Evolutionary conservation across 2,888 invertebrate genomes (phyloP), one percentile per base, ranked within the genome.

Genomic region (Charanyca ferruginea): DNA sequence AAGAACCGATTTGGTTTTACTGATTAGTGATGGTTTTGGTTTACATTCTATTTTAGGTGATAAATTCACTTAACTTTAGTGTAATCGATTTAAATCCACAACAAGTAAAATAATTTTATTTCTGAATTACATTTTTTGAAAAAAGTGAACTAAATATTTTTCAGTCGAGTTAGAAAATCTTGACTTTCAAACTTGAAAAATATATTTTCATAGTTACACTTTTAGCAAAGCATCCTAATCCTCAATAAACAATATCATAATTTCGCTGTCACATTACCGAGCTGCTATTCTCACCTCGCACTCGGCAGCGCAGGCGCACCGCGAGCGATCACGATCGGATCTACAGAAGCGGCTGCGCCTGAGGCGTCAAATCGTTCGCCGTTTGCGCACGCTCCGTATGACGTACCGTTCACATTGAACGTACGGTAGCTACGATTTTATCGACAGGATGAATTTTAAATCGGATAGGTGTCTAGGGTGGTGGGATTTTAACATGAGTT

Each of bases 331-430:
- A 91, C 91, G 91, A 90, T 81, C 77, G 69, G 75, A 80, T 83
- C 82, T 75, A 91, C 90, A 89, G 91, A 89, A 91, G 90, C 91
- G 85, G 82, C 74, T 73, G 75, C 72, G 85, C 91, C 87, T 38
- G 85, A 81, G 89, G 89, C 90, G 89, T 88, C 87, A 89, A 87
- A 83, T 85, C 84, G 86, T 80, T 84, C 81, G 81, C 79, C 79
- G 80, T 87, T 86, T 85, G 87, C 87, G 87, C 87, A 85, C 87
- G 87, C 85, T 83, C 79, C 48, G 44, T 72, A 68, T 74, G 63
- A 53, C 72, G 60, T 66, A 47, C 62, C 77, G 51, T 70, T 73
- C 69, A 81, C 61, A 65, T 73, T 78, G 67, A 54, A 62, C 60
- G 47, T 66, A 71, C 74, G 59, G 75, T 73, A 75, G 75, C 79